Evolutionary conservation across 2,113 vertebrate species (phyloP), one percentile per base, ranked within the genome.

Genomic region (Zonotrichia leucophrys): DNA sequence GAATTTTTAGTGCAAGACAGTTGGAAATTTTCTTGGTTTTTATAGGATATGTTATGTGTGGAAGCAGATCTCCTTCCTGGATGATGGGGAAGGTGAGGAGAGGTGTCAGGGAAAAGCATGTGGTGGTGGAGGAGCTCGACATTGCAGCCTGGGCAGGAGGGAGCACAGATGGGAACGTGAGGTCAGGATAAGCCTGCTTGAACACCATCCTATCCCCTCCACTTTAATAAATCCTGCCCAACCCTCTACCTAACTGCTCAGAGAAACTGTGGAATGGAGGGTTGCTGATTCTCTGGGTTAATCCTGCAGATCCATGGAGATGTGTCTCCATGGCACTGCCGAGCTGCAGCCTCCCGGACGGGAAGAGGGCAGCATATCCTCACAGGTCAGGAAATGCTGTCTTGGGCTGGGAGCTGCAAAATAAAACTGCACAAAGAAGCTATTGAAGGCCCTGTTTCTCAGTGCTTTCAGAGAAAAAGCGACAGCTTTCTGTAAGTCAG

Each of bases 281-380:
- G 4, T 15, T 79, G 60, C 44, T 33, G 62, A 13, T 55, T 63
- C 63, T 69, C 70, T 15, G 10, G 27, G 23, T 47, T 44, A 86
- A 83, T 56, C 72, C 52, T 19, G 4, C 59, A 83, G 67, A 63
- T 39, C 25, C 9, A 1, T 17, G 39, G 91, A 76, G 39, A 17
- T 52, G 24, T 59, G 47, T 87, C 30, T 88, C 87, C 35, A 3
- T 21, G 75, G 56, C 70, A 67, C 5, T n/a, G 90, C 63, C 42
- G 79, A 95, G 64, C 90, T 83, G 79, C 84, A 52, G 83, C 59
- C 10, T 92, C 88, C 60, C 11, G 5, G 79, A 16, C 92, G 93
- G 95, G 83, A 96, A 94, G 93, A 97, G 92, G 93, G 95, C 93
- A 95, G 90, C 93, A 96, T 68, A 97, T 95, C 96, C 95, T 96